Conservation (phyloP, 2,888 invertebrate species). For the Atethmia centrago region DNA sequence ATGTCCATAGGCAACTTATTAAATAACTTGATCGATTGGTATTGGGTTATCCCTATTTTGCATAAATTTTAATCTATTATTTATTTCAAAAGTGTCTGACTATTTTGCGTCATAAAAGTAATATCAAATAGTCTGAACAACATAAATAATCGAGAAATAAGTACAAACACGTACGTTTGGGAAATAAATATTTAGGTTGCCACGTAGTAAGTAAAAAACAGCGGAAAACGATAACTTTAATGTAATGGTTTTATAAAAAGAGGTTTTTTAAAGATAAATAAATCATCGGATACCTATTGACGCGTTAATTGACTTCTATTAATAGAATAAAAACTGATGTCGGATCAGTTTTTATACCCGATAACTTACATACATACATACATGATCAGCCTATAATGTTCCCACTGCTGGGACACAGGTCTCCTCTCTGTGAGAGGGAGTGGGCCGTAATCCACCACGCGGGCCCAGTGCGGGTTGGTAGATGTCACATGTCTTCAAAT, state of each 20-base stretch:
- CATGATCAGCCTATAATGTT: too few relatives aligned
- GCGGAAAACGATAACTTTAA: neutral
- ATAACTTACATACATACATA: too few relatives aligned
- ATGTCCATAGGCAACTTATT: too few relatives aligned
- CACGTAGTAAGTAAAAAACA: neutral
- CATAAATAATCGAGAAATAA: constrained; percentile 58
- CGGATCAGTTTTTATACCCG: neutral
- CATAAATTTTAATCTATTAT: neutral
- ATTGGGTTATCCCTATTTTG: neutral
- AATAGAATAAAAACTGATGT: neutral
- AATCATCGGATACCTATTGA: neutral
- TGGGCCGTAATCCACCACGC: too few relatives aligned
- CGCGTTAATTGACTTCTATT: too few relatives aligned
- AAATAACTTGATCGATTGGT: too few relatives aligned
- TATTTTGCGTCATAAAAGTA: constrained; percentile 26
- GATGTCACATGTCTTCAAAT: too few relatives aligned
- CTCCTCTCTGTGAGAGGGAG: too few relatives aligned
- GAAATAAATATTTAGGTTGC: constrained; percentile 53
- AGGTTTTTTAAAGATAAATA: too few relatives aligned
- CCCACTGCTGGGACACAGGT: too few relatives aligned
- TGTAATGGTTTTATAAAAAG: too few relatives aligned
- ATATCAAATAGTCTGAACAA: constrained; percentile 43
- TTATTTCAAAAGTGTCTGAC: constrained; percentile 2
- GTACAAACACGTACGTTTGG: constrained; percentile 52
- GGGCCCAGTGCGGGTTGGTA: too few relatives aligned